Evolutionary conservation across 2,113 vertebrate genomes (phyloP).

Genomic region (Paramisgurnus dabryanus): DNA sequence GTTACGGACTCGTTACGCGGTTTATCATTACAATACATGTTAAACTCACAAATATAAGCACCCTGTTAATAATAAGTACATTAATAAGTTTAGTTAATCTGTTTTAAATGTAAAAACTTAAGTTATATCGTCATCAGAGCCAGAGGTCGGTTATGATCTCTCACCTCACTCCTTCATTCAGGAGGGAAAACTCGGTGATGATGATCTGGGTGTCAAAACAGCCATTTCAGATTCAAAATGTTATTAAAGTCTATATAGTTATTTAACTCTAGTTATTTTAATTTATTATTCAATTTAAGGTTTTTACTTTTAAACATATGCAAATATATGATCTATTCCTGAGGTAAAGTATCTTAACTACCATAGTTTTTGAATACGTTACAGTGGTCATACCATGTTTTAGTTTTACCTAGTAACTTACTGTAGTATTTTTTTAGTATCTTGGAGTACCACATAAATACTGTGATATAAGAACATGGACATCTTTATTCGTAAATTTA

Average conservation of each 20-base stretch:
- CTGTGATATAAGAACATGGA: not conserved
- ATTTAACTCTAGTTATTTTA: not conserved
- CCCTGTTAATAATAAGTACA: not conserved
- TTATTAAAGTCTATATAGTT: not conserved
- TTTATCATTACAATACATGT: not conserved
- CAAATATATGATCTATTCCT: too few species aligned
- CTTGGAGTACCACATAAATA: not conserved
- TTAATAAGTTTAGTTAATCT: not conserved
- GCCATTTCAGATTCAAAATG: not conserved
- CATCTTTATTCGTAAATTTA: too few species aligned
- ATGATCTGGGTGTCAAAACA: slow-evolving; percentile 17
- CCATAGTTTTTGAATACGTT: not conserved
- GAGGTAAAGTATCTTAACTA: too few species aligned
- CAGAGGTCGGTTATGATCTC: not conserved
- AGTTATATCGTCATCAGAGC: not conserved
- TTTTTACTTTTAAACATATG: too few species aligned
- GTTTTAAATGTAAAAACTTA: not conserved
- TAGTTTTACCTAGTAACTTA: not conserved
- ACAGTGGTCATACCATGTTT: not conserved
- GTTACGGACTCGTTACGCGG: not conserved
- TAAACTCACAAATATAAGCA: too few species aligned
- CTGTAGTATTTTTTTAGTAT: not conserved
- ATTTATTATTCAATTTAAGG: too few species aligned
- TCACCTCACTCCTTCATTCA: not conserved
- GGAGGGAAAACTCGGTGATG: slow-evolving; percentile 79